These are phyloP conservation scores for Meteorus cinctellus DNA, from an alignment of 2,888 invertebrate species.

Conservation along the genomic window DNA sequence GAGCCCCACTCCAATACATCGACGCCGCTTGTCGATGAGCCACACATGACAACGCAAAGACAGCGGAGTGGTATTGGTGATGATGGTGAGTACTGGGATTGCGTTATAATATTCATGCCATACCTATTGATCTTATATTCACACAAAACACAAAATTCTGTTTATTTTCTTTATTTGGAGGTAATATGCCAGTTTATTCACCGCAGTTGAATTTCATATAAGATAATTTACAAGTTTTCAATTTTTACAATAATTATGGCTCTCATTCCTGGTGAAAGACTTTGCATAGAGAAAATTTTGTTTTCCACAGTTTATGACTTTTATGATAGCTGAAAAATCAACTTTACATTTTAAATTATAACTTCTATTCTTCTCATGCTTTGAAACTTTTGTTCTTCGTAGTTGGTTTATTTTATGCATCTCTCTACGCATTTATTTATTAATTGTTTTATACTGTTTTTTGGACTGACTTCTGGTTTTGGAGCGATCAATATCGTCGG, in stretches of 20 bases:
- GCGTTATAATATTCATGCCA: neutral
- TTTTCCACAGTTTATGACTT: neutral
- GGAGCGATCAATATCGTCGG: slow-evolving; percentile 20
- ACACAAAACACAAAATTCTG: neutral
- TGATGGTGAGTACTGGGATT: slow-evolving; percentile 64
- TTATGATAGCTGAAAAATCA: neutral
- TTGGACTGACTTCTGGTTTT: slow-evolving; percentile 44
- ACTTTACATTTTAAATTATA: neutral
- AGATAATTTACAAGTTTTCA: neutral
- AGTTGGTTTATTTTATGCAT: slow-evolving; percentile 30
- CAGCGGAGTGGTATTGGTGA: slow-evolving; percentile 69
- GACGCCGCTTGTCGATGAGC: slow-evolving; percentile 79
- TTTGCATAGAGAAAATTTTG: neutral
- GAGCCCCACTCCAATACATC: slow-evolving; percentile 83
- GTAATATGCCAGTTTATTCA: neutral
- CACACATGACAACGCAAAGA: slow-evolving; percentile 67
- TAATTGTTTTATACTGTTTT: slow-evolving; percentile 49
- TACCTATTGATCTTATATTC: neutral
- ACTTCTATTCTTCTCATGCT: neutral
- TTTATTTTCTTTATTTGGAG: neutral
- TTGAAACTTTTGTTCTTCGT: slow-evolving; percentile 14
- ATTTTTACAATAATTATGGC: neutral
- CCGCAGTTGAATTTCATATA: neutral
- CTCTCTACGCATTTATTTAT: slow-evolving; percentile 22
- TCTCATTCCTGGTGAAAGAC: neutral